Conservation (phyloP, 2,797 vertebrate species). For the Gambusia yucatana region DNA sequence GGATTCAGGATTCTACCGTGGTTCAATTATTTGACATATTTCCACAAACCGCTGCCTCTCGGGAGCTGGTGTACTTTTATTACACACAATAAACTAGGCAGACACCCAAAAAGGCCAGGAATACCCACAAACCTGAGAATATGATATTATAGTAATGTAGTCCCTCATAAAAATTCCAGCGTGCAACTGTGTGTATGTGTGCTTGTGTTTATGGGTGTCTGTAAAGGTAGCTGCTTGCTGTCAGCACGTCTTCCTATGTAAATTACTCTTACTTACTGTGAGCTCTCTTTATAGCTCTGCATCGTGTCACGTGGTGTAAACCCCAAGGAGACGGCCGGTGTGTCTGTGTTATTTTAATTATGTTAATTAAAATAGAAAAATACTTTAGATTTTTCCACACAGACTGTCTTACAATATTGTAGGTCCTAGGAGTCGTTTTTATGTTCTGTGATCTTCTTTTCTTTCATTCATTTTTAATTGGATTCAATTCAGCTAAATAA, state of each 20-base stretch:
- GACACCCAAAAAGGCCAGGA: constrained; percentile 39
- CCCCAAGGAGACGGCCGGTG: neutral
- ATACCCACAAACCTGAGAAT: constrained; percentile 26
- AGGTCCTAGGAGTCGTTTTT: neutral
- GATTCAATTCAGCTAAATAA: neutral
- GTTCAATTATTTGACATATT: constrained; percentile 13
- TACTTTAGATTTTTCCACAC: neutral
- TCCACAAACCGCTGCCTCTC: constrained; percentile 35
- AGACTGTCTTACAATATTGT: neutral
- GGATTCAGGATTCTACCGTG: constrained; percentile 14
- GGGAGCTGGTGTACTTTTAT: constrained; percentile 43
- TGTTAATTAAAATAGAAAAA: too few relatives aligned
- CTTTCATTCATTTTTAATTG: neutral
- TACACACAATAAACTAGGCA: constrained; percentile 44
- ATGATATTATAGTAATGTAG: constrained; percentile 33
- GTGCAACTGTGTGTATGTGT: constrained; percentile 11
- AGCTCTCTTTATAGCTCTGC: neutral
- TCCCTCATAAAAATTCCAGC: constrained; percentile 35
- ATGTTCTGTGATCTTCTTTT: neutral
- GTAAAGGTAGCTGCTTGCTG: constrained; percentile 24
- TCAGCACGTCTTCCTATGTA: constrained; percentile 3
- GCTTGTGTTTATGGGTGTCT: constrained; percentile 10
- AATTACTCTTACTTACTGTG: constrained; percentile 11
- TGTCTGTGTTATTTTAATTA: constrained; percentile 7
- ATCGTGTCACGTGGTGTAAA: constrained; percentile 11